Evolutionary conservation across 2,888 invertebrate species (phyloP).

Genomic region (Dexiosoma caninum): DNA sequence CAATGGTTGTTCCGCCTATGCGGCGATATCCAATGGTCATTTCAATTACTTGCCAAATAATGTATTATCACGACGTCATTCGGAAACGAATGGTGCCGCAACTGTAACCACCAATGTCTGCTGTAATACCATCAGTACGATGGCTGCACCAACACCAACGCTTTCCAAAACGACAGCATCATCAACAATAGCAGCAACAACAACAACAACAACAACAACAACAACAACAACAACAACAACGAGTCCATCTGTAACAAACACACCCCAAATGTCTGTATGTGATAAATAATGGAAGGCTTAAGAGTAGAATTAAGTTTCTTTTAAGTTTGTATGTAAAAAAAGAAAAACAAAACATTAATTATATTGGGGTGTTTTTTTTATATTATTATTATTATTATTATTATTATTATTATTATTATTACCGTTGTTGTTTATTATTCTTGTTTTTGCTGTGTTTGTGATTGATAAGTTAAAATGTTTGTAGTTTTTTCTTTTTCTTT

Average conservation of each 20-base stretch:
- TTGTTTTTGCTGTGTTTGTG: neutral
- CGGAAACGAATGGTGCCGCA: slow-evolving; percentile 70
- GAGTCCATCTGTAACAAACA: slow-evolving; percentile 26
- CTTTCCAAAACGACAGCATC: slow-evolving; percentile 18
- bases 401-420: neutral
- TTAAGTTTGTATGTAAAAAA: neutral
- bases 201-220: slow-evolving; percentile 19
- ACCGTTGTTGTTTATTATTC: neutral
- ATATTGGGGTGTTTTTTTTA: neutral
- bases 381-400: neutral
- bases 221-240: slow-evolving; percentile 15
- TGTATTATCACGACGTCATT: slow-evolving; percentile 71
- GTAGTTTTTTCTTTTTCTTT: neutral
- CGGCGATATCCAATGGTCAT: slow-evolving; percentile 67
- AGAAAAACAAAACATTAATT: neutral
- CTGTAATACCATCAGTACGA: slow-evolving; percentile 36
- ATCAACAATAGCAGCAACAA: neutral
- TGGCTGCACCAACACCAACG: slow-evolving; percentile 40
- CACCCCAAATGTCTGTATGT: slow-evolving; percentile 48
- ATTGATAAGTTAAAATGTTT: neutral
- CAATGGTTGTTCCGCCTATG: slow-evolving; percentile 65
- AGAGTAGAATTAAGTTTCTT: neutral
- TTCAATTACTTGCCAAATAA: slow-evolving; percentile 66
- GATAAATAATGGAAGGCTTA: slow-evolving; percentile 60
- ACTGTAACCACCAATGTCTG: slow-evolving; percentile 39